Evolutionary conservation across 2,113 vertebrate genomes (phyloP).

Genomic region (Nibea coibor): DNA sequence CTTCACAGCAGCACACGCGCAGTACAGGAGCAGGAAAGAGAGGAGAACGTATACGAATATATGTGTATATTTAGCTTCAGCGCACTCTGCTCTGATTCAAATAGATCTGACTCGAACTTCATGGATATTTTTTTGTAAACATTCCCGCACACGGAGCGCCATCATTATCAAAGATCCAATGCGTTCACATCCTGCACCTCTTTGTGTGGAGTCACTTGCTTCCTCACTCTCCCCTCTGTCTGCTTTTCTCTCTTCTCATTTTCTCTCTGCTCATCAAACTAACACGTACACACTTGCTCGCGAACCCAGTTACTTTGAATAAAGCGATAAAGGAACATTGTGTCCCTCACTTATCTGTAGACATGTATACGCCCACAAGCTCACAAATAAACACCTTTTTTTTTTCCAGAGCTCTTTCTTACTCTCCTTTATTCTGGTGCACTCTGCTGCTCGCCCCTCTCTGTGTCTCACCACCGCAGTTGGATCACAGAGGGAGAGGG

Average conservation of each 20-base stretch:
- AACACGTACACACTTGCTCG: neutral
- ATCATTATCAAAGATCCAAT: conserved; percentile 39
- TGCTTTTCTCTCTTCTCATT: conserved; percentile 1
- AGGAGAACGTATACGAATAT: conserved; percentile 6
- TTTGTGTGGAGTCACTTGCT: conserved; percentile 14
- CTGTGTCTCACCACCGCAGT: conserved; percentile 31
- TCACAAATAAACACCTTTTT: conserved; percentile 6
- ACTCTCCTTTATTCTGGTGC: neutral
- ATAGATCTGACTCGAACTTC: conserved; percentile 9
- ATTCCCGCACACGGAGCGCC: conserved; percentile 2
- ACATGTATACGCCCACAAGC: conserved; percentile 16
- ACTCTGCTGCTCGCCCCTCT: conserved; percentile 21
- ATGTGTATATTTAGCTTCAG: conserved; percentile 20
- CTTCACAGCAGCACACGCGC: conserved; percentile 14
- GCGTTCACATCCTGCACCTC: conserved; percentile 18
- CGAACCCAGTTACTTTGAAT: conserved; percentile 12
- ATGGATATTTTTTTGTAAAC: conserved; percentile 42
- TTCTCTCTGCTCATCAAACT: neutral
- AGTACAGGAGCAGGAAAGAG: neutral
- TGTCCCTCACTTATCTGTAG: conserved; percentile 26
- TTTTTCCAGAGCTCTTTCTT: neutral
- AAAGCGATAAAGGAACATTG: conserved; percentile 20
- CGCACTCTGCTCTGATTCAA: conserved; percentile 14
- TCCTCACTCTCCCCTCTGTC: conserved; percentile 9
- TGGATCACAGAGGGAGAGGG: conserved; percentile 52